Evolutionary conservation across 2,797 vertebrate genomes (phyloP).

Genomic region (Sebastes goodei): DNA sequence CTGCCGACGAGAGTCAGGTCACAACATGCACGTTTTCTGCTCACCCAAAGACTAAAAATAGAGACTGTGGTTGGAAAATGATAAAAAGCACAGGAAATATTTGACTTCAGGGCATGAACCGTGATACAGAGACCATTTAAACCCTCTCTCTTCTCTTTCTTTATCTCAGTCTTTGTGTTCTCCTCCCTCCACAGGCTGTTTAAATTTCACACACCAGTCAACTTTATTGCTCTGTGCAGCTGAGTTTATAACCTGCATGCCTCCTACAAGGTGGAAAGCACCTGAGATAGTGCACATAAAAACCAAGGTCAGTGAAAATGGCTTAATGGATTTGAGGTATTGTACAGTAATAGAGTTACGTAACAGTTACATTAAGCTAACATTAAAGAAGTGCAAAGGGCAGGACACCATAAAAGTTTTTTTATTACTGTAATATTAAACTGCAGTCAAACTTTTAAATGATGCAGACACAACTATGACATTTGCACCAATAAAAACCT

Average conservation of each 20-base stretch:
- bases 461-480: neutral
- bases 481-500: neutral
- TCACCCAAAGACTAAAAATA: constrained; percentile 21
- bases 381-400: constrained; percentile 14
- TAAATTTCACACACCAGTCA: constrained; percentile 48
- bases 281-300: constrained; percentile 23
- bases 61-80: constrained; percentile 11
- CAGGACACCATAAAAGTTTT: neutral
- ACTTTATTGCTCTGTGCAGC: constrained; percentile 33
- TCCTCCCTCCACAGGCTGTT: constrained; percentile 13
- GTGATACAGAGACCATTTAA: constrained; percentile 13
- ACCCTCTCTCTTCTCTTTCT: constrained; percentile 25
- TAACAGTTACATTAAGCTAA: constrained; percentile 17
- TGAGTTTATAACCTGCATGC: constrained; percentile 11
- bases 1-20: neutral
- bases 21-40: neutral
- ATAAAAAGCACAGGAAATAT: neutral
- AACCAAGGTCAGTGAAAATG: constrained; percentile 4
- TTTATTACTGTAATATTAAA: neutral
- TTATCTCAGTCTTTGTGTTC: constrained; percentile 16
- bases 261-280: constrained; percentile 5
- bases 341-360: constrained; percentile 13
- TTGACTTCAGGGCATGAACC: constrained; percentile 24
- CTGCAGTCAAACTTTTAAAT: neutral
- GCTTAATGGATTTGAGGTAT: constrained; percentile 3